Percentiles rank a stretch among this genome's conserved stretches.
Evolutionary conservation across 2,888 invertebrate genomes (phyloP).

Genomic region (Tanytarsus gracilentus): DNA sequence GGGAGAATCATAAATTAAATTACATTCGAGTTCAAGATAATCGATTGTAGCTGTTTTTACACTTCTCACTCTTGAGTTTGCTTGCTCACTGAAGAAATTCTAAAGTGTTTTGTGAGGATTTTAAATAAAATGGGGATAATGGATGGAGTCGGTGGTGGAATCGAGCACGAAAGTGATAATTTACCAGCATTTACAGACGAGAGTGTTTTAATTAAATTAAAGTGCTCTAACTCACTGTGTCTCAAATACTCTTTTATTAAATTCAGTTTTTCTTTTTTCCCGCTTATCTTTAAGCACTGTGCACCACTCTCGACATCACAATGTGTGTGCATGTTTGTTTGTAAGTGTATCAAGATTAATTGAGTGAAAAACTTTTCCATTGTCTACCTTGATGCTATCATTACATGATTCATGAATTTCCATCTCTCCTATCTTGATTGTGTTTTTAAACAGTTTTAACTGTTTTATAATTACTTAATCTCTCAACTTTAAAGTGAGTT

Average conservation of each 20-base stretch:
- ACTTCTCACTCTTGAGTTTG: no score
- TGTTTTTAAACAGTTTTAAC: no score
- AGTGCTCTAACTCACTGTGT: slow-evolving; percentile 8
- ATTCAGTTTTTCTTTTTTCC: not conserved
- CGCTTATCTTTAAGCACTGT: not conserved
- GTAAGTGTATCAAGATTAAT: slow-evolving; percentile 15
- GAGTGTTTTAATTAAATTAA: slow-evolving; percentile 25
- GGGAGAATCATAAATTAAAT: slow-evolving; percentile 26
- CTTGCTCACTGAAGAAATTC: no score
- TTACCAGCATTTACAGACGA: not conserved
- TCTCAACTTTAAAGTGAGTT: no score
- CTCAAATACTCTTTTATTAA: slow-evolving; percentile 1
- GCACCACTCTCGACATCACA: no score
- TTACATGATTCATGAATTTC: not conserved
- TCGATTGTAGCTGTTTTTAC: slow-evolving; percentile 19
- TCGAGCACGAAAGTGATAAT: slow-evolving; percentile 20
- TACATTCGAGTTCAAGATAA: slow-evolving; percentile 18
- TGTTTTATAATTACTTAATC: slow-evolving; percentile 11
- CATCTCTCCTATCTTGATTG: no score
- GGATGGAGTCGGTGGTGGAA: not conserved
- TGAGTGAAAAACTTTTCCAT: slow-evolving; percentile 21
- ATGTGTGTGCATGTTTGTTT: not conserved
- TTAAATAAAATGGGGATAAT: not conserved
- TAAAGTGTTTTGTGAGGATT: not conserved
- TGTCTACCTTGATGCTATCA: not conserved